Evolutionary conservation across 1,140 invertebrate genomes (phyloP).

Genomic region (Bathynomus jamesi): DNA sequence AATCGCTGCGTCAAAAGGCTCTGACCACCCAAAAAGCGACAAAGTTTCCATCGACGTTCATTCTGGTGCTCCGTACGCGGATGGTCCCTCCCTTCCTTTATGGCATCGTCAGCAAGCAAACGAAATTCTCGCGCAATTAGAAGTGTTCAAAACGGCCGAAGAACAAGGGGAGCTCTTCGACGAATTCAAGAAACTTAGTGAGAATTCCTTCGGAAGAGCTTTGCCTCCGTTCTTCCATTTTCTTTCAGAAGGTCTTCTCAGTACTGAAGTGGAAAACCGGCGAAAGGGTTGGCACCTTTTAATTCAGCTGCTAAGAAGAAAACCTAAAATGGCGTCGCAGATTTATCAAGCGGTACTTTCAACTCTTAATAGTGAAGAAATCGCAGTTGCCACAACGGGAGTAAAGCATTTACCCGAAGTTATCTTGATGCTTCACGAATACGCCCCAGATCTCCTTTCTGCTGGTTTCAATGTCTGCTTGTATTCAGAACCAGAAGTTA

Average conservation of each 20-base stretch:
- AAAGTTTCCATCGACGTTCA: conserved; percentile 6
- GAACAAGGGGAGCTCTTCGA: conserved; percentile 23
- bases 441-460: neutral
- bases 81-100: conserved; percentile 15
- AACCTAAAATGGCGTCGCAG: conserved; percentile 43
- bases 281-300: conserved; percentile 37
- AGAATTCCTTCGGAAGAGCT: conserved; percentile 54
- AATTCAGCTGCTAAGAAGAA: conserved; percentile 35
- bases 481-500: neutral
- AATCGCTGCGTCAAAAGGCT: conserved; percentile 23
- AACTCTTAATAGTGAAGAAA: conserved; percentile 70
- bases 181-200: conserved; percentile 18
- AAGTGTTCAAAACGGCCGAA: conserved; percentile 17
- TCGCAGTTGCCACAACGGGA: conserved; percentile 56
- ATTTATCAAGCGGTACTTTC: conserved; percentile 56
- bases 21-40: conserved; percentile 24
- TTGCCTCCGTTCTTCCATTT: conserved; percentile 37
- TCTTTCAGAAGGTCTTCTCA: conserved; percentile 24
- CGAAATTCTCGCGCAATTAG: conserved; percentile 15
- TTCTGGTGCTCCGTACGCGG: conserved; percentile 1
- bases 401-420: conserved; percentile 1
- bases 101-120: conserved; percentile 25
- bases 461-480: neutral
- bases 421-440: conserved; percentile 7
- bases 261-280: conserved; percentile 15